A percentile compares a stretch with the other conserved stretches of the same genome.
Conservation (phyloP, 2,113 vertebrate species). For the Nothocercus nigrocapillus region DNA sequence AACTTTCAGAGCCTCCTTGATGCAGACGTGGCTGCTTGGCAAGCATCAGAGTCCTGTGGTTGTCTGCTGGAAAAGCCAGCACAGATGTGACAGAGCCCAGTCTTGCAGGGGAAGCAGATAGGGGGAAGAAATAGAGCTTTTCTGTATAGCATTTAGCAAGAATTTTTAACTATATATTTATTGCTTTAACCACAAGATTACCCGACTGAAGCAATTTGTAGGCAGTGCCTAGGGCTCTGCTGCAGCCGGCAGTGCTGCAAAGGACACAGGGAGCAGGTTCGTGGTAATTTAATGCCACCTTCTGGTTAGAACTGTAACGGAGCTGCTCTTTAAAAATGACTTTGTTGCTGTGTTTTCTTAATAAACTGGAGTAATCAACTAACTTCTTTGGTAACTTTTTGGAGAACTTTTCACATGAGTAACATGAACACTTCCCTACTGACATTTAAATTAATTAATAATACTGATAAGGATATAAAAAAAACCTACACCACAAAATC, state of each 20-base stretch:
- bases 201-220: not conserved
- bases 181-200: not conserved
- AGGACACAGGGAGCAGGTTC: not conserved
- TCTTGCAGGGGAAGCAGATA: accelerated
- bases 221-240: accelerated
- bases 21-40: not conserved
- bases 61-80: not conserved
- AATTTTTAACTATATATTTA: not conserved
- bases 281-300: constrained; percentile 54
- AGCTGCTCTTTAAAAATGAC: not conserved
- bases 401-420: accelerated
- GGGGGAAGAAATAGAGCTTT: not conserved
- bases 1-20: not conserved
- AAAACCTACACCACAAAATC: not conserved
- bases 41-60: not conserved
- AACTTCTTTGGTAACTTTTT: not conserved
- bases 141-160: not conserved
- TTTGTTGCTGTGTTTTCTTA: not conserved
- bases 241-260: not conserved
- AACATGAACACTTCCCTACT: not conserved
- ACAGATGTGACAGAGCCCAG: accelerated
- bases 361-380: not conserved
- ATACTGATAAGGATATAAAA: not conserved
- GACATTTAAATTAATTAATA: not conserved
- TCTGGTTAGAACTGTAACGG: not conserved